Percentiles rank a stretch among this genome's conserved stretches.
Evolutionary conservation across 2,888 invertebrate species (phyloP).

Genomic region (Acleris laterana): DNA sequence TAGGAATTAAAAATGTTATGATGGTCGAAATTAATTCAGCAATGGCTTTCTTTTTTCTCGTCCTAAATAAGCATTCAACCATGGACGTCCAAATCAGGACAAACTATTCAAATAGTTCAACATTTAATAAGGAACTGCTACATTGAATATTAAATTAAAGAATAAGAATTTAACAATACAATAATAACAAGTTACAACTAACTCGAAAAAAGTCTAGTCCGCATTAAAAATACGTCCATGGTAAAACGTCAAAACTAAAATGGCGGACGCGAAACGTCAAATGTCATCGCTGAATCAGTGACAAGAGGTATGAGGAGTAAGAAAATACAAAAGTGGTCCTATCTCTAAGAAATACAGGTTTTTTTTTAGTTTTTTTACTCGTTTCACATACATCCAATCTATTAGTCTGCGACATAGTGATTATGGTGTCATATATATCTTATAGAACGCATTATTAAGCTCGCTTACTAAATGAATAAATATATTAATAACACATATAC

Average conservation of each 20-base stretch:
- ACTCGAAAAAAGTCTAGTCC: no score
- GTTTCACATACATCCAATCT: slow-evolving; percentile 26
- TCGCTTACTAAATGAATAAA: no score
- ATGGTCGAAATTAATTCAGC: slow-evolving; percentile 17
- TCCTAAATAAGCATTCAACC: no score
- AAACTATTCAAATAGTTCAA: background rate
- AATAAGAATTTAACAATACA: no score
- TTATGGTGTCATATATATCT: background rate
- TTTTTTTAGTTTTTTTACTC: slow-evolving; percentile 25
- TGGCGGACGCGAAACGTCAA: background rate
- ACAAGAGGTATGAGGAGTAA: slow-evolving; percentile 27
- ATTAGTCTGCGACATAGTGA: background rate
- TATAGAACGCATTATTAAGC: no score
- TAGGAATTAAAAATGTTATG: slow-evolving; percentile 23
- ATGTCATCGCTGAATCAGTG: slow-evolving; percentile 4
- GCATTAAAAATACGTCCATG: no score
- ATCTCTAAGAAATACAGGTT: slow-evolving; percentile 34
- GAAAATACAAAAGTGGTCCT: slow-evolving; percentile 38
- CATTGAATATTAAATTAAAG: no score
- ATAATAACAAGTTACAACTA: no score
- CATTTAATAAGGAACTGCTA: no score
- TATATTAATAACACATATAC: no score
- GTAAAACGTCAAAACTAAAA: no score
- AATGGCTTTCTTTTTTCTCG: background rate
- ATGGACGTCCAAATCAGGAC: background rate